Percentiles rank a stretch among this genome's conserved stretches.
Evolutionary conservation across 53 echinoderm and acorn worm genomes (phyloP).

Genomic region (Zoroaster sp.): DNA sequence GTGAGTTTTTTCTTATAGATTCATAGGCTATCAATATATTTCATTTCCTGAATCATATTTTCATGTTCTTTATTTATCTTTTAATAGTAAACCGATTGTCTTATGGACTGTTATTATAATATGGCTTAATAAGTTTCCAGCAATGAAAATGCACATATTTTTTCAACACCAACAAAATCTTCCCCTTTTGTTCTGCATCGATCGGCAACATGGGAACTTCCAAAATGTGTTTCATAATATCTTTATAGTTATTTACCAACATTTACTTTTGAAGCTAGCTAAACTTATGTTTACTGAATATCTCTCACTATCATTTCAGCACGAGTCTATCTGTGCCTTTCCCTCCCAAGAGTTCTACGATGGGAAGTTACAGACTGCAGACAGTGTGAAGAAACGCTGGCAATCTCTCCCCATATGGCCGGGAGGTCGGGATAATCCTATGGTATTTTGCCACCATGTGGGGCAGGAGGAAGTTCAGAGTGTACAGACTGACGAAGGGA

Average conservation of each 20-base stretch:
- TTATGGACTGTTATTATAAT: not conserved
- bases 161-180: not conserved
- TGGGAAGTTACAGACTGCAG: conserved; percentile 64
- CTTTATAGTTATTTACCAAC: too few species aligned
- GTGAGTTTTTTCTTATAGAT: conserved; percentile 7
- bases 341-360: conserved; percentile 78
- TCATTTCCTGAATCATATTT: not conserved
- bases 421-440: conserved; percentile 47
- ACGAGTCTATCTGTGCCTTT: conserved; percentile 78
- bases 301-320: conserved; percentile 54
- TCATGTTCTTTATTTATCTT: not conserved
- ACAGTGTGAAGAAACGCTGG: conserved; percentile 54
- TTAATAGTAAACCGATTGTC: not conserved
- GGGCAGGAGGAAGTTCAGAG: conserved; percentile 80
- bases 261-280: too few species aligned
- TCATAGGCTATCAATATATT: not conserved
- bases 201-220: too few species aligned
- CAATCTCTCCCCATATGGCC: conserved; percentile 58
- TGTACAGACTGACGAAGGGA: conserved; percentile 77
- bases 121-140: not conserved
- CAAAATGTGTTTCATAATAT: too few species aligned
- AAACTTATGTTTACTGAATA: too few species aligned
- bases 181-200: not conserved
- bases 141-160: not conserved
- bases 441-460: conserved; percentile 83